These are phyloP conservation scores for Diloba caeruleocephala DNA, from an alignment of 2,888 invertebrate species.

Conservation along the genomic window DNA sequence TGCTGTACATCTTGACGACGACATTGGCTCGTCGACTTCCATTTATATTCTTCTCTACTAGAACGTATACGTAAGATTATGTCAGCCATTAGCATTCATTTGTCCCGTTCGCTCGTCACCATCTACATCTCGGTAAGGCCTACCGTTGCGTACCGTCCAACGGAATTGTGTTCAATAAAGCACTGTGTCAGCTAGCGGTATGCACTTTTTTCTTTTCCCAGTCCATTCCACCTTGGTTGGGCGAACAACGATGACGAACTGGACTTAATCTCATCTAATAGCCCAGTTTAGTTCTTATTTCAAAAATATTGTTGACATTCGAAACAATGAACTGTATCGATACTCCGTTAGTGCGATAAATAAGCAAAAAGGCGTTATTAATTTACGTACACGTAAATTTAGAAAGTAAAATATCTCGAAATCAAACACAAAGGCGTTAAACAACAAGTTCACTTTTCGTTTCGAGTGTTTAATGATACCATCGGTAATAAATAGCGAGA, in stretches of 20 bases:
- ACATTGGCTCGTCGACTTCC: too few species aligned
- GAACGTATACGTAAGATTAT: slow-evolving; percentile 40
- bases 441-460: slow-evolving; percentile 75
- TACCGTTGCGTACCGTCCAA: slow-evolving; percentile 71
- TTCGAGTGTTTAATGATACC: slow-evolving; percentile 72
- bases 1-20: too few species aligned
- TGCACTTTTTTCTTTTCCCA: slow-evolving; percentile 77
- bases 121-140: slow-evolving; percentile 57
- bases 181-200: slow-evolving; percentile 87
- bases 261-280: slow-evolving; percentile 36
- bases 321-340: slow-evolving; percentile 24
- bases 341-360: slow-evolving; percentile 18
- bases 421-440: slow-evolving; percentile 60
- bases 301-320: slow-evolving; percentile 11
- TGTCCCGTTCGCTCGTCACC: slow-evolving; percentile 47
- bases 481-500: slow-evolving; percentile 67
- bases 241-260: slow-evolving; percentile 71
- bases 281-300: slow-evolving; percentile 37
- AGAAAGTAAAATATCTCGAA: slow-evolving; percentile 74
- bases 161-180: slow-evolving; percentile 83
- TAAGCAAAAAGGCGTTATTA: slow-evolving; percentile 22
- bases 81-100: slow-evolving; percentile 55
- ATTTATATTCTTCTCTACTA: slow-evolving; percentile 19
- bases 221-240: slow-evolving; percentile 68
- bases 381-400: slow-evolving; percentile 56